Base-by-base conservation (phyloP, 2,113 vertebrate species). In the Ochotona curzoniae region DNA sequence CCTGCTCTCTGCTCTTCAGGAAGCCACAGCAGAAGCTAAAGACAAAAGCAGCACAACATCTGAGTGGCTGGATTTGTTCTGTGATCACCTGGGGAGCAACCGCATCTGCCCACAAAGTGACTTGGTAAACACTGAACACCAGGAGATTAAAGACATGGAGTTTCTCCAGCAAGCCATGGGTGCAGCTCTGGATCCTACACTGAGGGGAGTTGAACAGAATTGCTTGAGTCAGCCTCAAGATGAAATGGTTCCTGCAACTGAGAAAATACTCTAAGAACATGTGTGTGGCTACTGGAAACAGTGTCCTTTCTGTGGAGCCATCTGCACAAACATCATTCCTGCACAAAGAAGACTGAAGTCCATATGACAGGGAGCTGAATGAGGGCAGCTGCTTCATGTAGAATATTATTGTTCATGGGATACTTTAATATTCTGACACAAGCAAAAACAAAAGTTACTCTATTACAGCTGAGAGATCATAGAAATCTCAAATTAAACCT, bases 221-320 rank as follows among this genome's bases (percentile, higher is more conserved):
- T 90, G 92, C 32, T 30, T 74, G 30, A 20, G 0, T 0, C 78
- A 5, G 2, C 1, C 6, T 35, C 0, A 96, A 91, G 82, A n/a
- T 35, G 20, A 25, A 0, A n/a, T 84, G 54, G 60, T 96, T 32
- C n/a, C 17, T 8, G 5, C 93, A 64, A 83, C 1, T 35, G 49
- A 94, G 10, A 38, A 61, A 38, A 97, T 96, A 21, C 92, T 98
- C 32, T 88, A 28, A 0, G 54, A 93, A 0, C 97, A 98, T 7
- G 97, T 97, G 21, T 51, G 71, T 3, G 98, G 97, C 1, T 98
- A 98, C 78, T 97, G 95, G 96, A 44, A 83, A 2, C 78, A 95
- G 38, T 98, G 97, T 91, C 97, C 97, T 38, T 95, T 95, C 18
- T 98, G 97, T n/a, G 18, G 25, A 35, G 96, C 98, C 26, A 54